Percentiles rank a stretch among this genome's conserved stretches.
Evolutionary conservation across 2,797 vertebrate genomes (phyloP).

Genomic region (Acanthurus leucopareius): DNA sequence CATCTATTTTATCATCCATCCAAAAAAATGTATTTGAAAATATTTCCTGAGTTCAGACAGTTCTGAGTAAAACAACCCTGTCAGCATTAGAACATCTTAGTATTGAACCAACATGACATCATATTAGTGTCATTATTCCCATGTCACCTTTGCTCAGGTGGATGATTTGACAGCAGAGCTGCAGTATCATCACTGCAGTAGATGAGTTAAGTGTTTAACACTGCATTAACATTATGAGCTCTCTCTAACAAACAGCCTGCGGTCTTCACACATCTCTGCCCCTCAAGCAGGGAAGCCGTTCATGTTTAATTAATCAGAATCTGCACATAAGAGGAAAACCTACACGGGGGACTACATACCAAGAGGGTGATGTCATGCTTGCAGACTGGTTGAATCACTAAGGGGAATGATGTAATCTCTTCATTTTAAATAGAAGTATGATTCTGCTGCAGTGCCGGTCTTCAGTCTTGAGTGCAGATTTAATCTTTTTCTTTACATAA

Average conservation of each 20-base stretch:
- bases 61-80: background rate
- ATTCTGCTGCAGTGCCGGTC: background rate
- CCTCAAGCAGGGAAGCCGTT: constrained; percentile 23
- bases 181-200: constrained; percentile 14
- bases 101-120: constrained; percentile 4
- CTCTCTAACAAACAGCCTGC: background rate
- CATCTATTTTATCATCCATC: background rate
- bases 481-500: background rate
- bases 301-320: constrained; percentile 71
- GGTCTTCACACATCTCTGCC: background rate
- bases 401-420: constrained; percentile 59
- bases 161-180: background rate
- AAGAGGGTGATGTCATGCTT: constrained; percentile 78
- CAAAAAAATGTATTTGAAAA: background rate
- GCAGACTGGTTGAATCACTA: constrained; percentile 7
- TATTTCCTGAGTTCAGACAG: background rate
- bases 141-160: background rate
- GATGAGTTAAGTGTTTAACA: constrained; percentile 22
- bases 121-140: background rate
- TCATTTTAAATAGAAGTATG: constrained; percentile 14
- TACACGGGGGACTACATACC: constrained; percentile 57
- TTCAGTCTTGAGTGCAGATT: background rate
- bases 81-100: background rate
- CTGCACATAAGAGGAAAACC: background rate
- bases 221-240: background rate